phyloP scores from a whole-genome alignment of 2,888 invertebrate species.

The Poecilus cupreus region DNA sequence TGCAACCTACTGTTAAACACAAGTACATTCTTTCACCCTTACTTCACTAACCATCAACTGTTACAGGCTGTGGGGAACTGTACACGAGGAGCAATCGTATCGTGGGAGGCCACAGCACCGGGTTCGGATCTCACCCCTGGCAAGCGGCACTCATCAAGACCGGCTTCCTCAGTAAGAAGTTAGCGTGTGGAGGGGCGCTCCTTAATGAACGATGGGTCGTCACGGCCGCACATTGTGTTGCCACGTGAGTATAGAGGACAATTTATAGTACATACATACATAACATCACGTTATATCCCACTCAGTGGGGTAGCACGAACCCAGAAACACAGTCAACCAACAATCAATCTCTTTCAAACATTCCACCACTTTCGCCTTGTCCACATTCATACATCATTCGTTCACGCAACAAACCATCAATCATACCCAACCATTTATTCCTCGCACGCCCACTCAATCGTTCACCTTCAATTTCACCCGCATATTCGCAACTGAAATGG shows the following conservation, averaged over 20 bases:
- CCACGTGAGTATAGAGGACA: constrained; percentile 81
- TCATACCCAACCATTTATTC: no score
- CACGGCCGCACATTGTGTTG: constrained; percentile 94
- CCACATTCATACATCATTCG: no score
- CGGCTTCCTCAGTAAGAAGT: constrained; percentile 90
- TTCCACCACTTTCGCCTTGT: no score
- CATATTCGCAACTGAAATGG: no score
- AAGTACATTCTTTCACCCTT: not conserved
- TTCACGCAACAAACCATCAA: no score
- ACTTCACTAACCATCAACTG: constrained; percentile 22
- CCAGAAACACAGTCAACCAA: no score
- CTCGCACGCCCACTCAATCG: no score
- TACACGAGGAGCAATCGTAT: constrained; percentile 92
- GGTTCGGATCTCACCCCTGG: constrained; percentile 95
- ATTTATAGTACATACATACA: no score
- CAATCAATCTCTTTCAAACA: no score
- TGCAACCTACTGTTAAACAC: not conserved
- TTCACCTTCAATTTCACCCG: no score
- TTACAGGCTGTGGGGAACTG: constrained; percentile 92
- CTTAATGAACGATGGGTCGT: constrained; percentile 94
- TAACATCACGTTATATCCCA: no score
- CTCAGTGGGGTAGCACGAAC: no score
- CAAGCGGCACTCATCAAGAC: constrained; percentile 95
- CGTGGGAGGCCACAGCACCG: constrained; percentile 92
- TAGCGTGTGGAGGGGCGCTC: constrained; percentile 93